These are phyloP conservation scores for Elaphurus davidianus DNA, from an alignment of 2,113 vertebrate species.

Conservation along the genomic window DNA sequence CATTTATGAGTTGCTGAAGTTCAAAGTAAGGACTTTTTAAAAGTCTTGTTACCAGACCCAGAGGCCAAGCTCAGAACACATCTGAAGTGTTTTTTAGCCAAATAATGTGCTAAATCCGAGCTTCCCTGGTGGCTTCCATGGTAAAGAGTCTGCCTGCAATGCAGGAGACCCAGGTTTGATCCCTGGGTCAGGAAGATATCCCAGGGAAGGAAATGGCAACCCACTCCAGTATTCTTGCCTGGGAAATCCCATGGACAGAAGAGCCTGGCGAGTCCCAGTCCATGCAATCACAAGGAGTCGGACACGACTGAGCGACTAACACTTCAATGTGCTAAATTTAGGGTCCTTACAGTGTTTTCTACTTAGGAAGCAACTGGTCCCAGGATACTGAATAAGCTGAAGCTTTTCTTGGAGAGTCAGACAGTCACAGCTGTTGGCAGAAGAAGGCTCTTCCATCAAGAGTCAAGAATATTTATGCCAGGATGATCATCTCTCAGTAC, in stretches of 20 bases:
- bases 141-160: neutral
- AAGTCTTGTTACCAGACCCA: neutral
- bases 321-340: neutral
- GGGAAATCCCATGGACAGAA: neutral
- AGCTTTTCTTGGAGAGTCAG: neutral
- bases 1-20: neutral
- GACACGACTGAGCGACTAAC: neutral
- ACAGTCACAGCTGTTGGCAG: neutral
- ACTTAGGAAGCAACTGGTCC: neutral
- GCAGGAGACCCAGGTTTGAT: fast-evolving
- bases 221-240: neutral
- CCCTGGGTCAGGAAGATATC: neutral
- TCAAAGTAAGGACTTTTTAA: neutral
- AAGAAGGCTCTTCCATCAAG: neutral
- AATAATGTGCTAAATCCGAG: neutral
- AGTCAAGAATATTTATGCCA: neutral
- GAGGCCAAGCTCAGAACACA: neutral
- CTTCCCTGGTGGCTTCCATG: neutral
- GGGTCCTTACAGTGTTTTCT: neutral
- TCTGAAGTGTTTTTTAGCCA: neutral
- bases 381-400: neutral
- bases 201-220: neutral
- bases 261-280: neutral
- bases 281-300: neutral
- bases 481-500: neutral